Conservation (phyloP, 2,797 vertebrate genomes). For the Mus spretus region DNA sequence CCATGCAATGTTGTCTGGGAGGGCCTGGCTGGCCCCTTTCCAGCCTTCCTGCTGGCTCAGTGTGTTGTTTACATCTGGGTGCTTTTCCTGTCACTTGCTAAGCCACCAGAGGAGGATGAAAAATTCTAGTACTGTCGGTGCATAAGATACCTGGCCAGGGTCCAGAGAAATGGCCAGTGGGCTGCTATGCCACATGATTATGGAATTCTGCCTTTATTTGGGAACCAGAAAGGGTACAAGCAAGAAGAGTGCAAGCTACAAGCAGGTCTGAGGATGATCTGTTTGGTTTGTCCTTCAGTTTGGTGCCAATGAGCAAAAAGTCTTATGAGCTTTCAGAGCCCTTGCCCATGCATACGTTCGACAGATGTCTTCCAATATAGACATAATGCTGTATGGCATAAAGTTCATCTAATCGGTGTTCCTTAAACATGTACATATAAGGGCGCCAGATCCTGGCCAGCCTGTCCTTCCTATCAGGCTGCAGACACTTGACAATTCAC, state of each 20-base stretch:
- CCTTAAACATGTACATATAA: constrained; percentile 75
- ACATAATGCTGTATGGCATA: constrained; percentile 1
- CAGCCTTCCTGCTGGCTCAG: background rate
- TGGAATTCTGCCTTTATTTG: constrained; percentile 78
- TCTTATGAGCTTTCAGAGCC: background rate
- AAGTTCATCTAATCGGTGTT: constrained; percentile 57
- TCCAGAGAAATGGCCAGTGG: constrained; percentile 56
- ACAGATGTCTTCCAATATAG: constrained; percentile 74
- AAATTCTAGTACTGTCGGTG: background rate
- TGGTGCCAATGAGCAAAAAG: constrained; percentile 48
- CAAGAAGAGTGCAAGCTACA: constrained; percentile 24
- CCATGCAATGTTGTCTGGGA: background rate
- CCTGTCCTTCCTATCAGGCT: constrained; percentile 3
- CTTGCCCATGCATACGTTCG: background rate
- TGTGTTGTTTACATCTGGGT: constrained; percentile 32
- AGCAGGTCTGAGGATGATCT: constrained; percentile 39
- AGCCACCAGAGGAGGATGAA: constrained; percentile 67
- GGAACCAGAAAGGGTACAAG: constrained; percentile 25
- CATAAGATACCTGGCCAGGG: constrained; percentile 5
- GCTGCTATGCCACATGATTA: background rate
- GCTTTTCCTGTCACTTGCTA: constrained; percentile 65
- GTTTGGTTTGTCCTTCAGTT: background rate
- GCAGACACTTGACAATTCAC: background rate
- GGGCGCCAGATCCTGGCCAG: constrained; percentile 40
- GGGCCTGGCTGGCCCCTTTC: background rate